phyloP scores from a whole-genome alignment of 2,888 invertebrate genomes.

The Drosophila eohydei region DNA sequence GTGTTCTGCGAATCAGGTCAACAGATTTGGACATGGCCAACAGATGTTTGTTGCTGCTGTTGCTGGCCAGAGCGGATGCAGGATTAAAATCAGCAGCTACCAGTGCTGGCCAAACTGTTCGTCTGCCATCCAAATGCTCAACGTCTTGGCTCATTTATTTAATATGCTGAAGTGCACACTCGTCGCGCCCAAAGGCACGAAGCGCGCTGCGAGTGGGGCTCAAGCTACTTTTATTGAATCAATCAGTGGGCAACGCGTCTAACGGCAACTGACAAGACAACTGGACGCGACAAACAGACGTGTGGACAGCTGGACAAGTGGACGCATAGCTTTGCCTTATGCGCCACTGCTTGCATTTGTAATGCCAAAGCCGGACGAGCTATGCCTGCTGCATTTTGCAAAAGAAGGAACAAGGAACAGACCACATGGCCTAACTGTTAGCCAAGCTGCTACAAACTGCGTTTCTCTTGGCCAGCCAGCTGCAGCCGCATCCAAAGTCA shows the following conservation, averaged over 20 bases:
- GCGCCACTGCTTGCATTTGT: conserved; percentile 64
- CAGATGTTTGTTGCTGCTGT: conserved; percentile 28
- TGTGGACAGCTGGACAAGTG: conserved; percentile 29
- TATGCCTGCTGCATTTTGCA: conserved; percentile 34
- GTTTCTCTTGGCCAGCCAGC: conserved; percentile 16
- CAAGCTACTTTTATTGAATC: conserved; percentile 77
- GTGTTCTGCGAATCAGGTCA: conserved; percentile 74
- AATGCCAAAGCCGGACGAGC: conserved; percentile 74
- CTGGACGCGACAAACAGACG: neutral
- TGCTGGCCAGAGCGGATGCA: conserved; percentile 38
- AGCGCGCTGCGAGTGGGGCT: conserved; percentile 29
- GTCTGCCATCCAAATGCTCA: conserved; percentile 10
- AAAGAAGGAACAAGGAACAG: conserved; percentile 48
- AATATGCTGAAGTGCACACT: conserved; percentile 61
- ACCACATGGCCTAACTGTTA: conserved; percentile 38
- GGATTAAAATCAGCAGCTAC: conserved; percentile 43
- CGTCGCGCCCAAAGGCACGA: conserved; percentile 34
- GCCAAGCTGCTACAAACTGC: conserved; percentile 20
- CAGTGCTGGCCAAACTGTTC: conserved; percentile 59
- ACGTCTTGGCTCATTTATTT: conserved; percentile 57
- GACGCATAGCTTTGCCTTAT: conserved; percentile 61
- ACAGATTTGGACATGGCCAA: conserved; percentile 74
- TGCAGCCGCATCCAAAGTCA: neutral
- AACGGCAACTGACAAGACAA: conserved; percentile 76
- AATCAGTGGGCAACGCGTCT: conserved; percentile 72